Conservation (phyloP, 2,797 vertebrate species). For the Percopsis omiscomaycus region DNA sequence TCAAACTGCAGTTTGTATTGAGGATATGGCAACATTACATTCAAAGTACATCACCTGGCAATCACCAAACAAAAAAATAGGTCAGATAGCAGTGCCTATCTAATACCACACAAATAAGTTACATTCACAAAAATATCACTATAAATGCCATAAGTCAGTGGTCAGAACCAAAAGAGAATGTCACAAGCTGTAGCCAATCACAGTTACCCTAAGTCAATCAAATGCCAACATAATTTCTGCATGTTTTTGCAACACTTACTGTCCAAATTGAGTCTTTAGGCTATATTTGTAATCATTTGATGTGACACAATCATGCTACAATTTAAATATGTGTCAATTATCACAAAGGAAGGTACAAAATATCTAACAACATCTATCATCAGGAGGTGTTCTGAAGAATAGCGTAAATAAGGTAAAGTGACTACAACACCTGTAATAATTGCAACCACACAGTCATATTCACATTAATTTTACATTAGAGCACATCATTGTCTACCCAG, state of each 20-base stretch:
- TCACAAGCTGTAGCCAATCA: slow-evolving; percentile 60
- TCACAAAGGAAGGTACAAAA: slow-evolving; percentile 77
- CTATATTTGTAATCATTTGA: slow-evolving; percentile 62
- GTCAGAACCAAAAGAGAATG: slow-evolving; percentile 53
- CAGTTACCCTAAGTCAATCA: slow-evolving; percentile 54
- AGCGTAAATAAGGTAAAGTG: slow-evolving; percentile 65
- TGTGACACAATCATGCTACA: slow-evolving; percentile 79
- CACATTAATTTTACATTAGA: slow-evolving; percentile 75
- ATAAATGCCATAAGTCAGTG: slow-evolving; percentile 64
- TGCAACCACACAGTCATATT: slow-evolving; percentile 73
- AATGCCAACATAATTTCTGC: slow-evolving; percentile 39
- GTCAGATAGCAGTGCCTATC: slow-evolving; percentile 57
- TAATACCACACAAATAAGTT: slow-evolving; percentile 77
- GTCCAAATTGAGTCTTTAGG: slow-evolving; percentile 57
- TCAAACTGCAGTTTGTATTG: slow-evolving; percentile 77
- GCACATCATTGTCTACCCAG: slow-evolving; percentile 58
- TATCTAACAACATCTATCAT: slow-evolving; percentile 70
- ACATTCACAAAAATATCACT: slow-evolving; percentile 76
- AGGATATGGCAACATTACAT: slow-evolving; percentile 76
- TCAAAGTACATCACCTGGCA: slow-evolving; percentile 76
- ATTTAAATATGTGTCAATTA: slow-evolving; percentile 78
- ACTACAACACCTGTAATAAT: slow-evolving; percentile 65
- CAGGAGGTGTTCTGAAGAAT: slow-evolving; percentile 55
- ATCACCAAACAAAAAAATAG: slow-evolving; percentile 67
- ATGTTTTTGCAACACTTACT: slow-evolving; percentile 39